Conservation (phyloP, 2,888 invertebrate species). For the Morinoia aosen region DNA sequence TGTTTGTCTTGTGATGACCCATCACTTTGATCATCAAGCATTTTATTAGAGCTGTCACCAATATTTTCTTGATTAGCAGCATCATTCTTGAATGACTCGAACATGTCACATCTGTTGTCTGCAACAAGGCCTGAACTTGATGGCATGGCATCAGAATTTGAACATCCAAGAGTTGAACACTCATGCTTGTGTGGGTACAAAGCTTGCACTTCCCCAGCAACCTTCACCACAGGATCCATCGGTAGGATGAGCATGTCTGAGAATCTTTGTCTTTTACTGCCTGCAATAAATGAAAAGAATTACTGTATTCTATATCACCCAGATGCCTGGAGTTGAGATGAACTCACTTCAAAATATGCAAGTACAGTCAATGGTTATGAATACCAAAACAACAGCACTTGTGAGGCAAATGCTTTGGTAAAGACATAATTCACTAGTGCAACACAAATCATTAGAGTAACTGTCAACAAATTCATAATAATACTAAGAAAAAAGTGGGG, state of each 20-base stretch:
- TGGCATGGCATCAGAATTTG: neutral
- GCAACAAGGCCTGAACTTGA: neutral
- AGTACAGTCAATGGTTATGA: no score
- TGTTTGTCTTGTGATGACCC: no score
- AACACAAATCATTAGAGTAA: no score
- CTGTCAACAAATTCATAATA: no score
- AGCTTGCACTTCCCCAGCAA: conserved; percentile 46
- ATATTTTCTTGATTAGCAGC: neutral
- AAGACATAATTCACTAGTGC: no score
- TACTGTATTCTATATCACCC: neutral
- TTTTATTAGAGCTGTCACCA: neutral
- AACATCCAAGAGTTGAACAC: neutral
- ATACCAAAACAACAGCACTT: no score
- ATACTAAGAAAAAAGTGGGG: no score
- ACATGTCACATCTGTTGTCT: neutral
- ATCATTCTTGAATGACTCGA: neutral
- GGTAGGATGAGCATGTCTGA: conserved; percentile 65
- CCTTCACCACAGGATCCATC: conserved; percentile 61
- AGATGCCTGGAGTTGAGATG: no score
- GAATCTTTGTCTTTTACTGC: neutral
- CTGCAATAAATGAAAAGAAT: neutral
- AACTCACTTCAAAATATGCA: no score
- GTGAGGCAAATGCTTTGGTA: no score
- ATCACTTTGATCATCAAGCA: no score
- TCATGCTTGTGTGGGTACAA: neutral